Evolutionary conservation across 2,797 vertebrate species (phyloP).

Genomic region (Sardinella longiceps): DNA sequence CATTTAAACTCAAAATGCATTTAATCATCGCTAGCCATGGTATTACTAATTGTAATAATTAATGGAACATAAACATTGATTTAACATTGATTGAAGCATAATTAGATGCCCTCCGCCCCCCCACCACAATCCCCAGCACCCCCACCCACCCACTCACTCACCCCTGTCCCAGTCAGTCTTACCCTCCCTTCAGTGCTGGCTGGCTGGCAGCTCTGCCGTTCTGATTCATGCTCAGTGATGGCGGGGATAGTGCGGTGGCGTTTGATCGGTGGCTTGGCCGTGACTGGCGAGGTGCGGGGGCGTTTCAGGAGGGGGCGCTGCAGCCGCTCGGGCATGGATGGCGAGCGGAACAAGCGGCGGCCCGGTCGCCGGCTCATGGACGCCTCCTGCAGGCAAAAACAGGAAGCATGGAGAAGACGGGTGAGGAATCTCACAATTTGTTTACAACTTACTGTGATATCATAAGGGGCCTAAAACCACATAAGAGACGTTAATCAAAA

Average conservation of each 20-base stretch:
- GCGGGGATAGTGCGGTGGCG: slow-evolving; percentile 48
- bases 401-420: background rate
- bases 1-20: background rate
- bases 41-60: slow-evolving; percentile 17
- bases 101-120: background rate
- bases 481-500: background rate
- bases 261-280: slow-evolving; percentile 51
- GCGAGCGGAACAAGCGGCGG: slow-evolving; percentile 62
- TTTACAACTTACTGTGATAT: too few relatives aligned
- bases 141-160: too few relatives aligned
- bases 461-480: background rate
- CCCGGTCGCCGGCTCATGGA: slow-evolving; percentile 34
- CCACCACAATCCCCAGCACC: background rate
- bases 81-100: slow-evolving; percentile 2
- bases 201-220: background rate
- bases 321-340: slow-evolving; percentile 66
- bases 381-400: slow-evolving; percentile 24
- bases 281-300: slow-evolving; percentile 39
- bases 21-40: background rate
- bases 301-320: slow-evolving; percentile 57
- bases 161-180: background rate
- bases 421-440: too few relatives aligned
- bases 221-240: slow-evolving; percentile 36
- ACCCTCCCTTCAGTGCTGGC: background rate
- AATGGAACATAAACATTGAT: slow-evolving; percentile 18